Evolutionary conservation across 2,797 vertebrate species (phyloP), one percentile per base, ranked within the genome.

Genomic region (Pangasius macronema): DNA sequence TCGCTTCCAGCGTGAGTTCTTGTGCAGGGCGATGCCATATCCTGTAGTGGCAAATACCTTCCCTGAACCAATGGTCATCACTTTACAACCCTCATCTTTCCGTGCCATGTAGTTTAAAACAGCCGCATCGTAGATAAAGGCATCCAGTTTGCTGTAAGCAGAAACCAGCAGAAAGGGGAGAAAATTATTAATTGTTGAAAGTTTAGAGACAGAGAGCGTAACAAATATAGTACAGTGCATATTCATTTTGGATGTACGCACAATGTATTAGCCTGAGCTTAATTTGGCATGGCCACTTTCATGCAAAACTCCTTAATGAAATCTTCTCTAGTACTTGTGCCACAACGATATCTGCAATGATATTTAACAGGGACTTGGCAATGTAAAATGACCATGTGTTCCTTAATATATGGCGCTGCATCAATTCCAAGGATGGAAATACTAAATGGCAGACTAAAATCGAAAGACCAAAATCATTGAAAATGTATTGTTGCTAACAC

Each of bases 41-140:
- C 97, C 97, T 0, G 97, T 98, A 0, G 97, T 98, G 68, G 97
- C 97, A 24, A 98, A 98, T 86, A 98, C 97, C 93, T 98, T 98
- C 6, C 97, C 97, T 0, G 97, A 97, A 88, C 97, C 97, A 4
- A 98, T 98, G 88, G 97, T 98, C 94, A 98, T 97, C 67, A 98
- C 96, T 95, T 98, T 98, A 91, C 97, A 98, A 87, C 97, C 97
- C 87, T 98, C 97, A 20, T 98, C 97, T 90, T 98, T 97, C 49
- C 97, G 94, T 63, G 97, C 97, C 97, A 98, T 98, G 88, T 98
- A 98, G 94, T 98, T 98, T 83, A 98, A 95, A 89, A 98, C 97
- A 0, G 97, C 97, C 0, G 97, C 97, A 0, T 98, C 97, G 3
- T 98, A 98, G 93, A 98, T 98, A 94, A 98, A 98, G 87, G 97